phyloP scores from a whole-genome alignment of 2,113 vertebrate species.

The Apaloderma vittatum region DNA sequence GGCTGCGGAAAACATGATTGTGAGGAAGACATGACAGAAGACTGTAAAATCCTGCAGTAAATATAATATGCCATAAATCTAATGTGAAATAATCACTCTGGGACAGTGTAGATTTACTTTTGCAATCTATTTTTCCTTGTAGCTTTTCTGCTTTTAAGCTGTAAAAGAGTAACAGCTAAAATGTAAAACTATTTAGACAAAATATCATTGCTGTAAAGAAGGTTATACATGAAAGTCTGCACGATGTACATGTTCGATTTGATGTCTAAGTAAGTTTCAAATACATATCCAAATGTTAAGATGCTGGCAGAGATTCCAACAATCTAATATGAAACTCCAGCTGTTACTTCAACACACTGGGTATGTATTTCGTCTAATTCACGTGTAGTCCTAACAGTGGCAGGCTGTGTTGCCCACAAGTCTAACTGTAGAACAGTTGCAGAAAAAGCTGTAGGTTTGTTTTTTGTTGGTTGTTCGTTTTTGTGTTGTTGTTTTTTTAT shows the following conservation, averaged over 20 bases:
- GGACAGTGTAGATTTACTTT: not conserved
- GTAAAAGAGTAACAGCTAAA: conserved; percentile 10
- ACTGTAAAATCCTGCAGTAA: not conserved
- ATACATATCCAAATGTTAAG: not conserved
- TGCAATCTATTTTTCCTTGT: not conserved
- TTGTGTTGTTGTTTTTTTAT: no score
- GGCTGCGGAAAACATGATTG: not conserved
- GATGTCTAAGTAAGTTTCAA: conserved; percentile 6
- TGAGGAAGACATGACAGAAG: not conserved
- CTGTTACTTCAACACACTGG: conserved; percentile 6
- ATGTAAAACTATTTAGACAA: not conserved
- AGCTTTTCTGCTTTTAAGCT: not conserved
- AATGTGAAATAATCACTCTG: not conserved
- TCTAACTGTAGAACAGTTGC: not conserved
- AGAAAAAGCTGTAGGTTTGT: not conserved
- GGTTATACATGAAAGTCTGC: not conserved
- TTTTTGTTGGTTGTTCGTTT: not conserved
- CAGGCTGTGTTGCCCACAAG: not conserved
- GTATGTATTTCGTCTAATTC: not conserved
- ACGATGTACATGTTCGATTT: not conserved
- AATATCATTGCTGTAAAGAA: not conserved
- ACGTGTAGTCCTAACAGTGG: not conserved
- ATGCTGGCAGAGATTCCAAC: conserved; percentile 1
- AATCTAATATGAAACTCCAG: conserved; percentile 10
- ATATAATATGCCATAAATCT: not conserved